Percentiles rank a stretch among this genome's conserved stretches.
phyloP scores from a whole-genome alignment of 2,888 invertebrate genomes.

The Cheilosia variabilis region DNA sequence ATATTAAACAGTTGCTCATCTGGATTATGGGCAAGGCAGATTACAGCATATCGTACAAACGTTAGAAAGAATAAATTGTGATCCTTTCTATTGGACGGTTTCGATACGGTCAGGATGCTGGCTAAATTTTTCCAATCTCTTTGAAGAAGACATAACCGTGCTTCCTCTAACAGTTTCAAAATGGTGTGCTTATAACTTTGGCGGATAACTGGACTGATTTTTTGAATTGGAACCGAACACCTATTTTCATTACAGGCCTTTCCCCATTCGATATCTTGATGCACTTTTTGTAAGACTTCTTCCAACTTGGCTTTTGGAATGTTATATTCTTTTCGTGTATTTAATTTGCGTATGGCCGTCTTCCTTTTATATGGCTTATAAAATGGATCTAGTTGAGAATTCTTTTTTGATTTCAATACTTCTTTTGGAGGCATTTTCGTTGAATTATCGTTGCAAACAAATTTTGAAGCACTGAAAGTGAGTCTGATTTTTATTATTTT shows the following conservation, averaged over 20 bases:
- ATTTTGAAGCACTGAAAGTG: too few relatives aligned
- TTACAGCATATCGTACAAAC: constrained; percentile 47
- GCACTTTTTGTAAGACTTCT: constrained; percentile 10
- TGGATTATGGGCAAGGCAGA: constrained; percentile 38
- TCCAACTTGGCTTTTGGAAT: constrained; percentile 37
- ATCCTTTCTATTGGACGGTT: neutral
- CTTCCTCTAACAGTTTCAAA: constrained; percentile 43
- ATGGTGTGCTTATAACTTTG: neutral
- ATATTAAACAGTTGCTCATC: constrained; percentile 41
- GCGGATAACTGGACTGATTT: constrained; percentile 23
- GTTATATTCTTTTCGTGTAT: neutral
- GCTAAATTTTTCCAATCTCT: constrained; percentile 60
- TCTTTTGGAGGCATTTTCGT: too few relatives aligned
- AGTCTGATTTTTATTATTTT: too few relatives aligned
- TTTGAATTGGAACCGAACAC: constrained; percentile 43
- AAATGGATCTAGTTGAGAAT: too few relatives aligned
- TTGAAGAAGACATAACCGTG: constrained; percentile 48
- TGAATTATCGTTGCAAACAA: too few relatives aligned
- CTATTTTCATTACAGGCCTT: neutral
- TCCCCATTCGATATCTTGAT: constrained; percentile 6
- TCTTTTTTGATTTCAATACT: too few relatives aligned
- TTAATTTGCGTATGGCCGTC: too few relatives aligned
- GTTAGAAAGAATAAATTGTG: constrained; percentile 43
- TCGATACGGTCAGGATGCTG: constrained; percentile 27
- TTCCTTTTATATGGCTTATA: too few relatives aligned